Base-by-base conservation (phyloP, 1,140 invertebrate species). In the Lucilia cuprina region DNA sequence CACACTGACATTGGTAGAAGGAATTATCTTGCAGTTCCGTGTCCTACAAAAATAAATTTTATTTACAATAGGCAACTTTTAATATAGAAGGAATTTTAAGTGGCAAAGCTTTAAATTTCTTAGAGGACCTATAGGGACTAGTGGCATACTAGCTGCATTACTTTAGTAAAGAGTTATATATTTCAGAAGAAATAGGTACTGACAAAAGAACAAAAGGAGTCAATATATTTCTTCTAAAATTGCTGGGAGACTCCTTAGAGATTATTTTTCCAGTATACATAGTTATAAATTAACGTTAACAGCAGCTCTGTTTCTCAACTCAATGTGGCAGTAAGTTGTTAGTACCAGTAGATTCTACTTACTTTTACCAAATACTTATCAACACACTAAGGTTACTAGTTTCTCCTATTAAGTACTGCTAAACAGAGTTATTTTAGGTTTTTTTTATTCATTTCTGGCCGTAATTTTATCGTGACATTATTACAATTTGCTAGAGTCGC, bases 251-350 rank as follows among this genome's bases (percentile, higher is more conserved):
- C 50, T 41, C 50, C 50, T 55, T 55, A 2, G 50, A n/a, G 12
- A 55, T 55, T 70, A 21, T 21, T 70, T 70, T 70, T 21, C 65
- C 65, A 10, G 17, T n/a, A 70, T 30, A 30, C 25, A 30, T 70
- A 21, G 65, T 70, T 25, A 25, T 70, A 70, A 70, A 70, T 70
- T 70, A 70, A 70, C 65, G 65, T 70, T 70, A 70, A 70, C 65
- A 70, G 65, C 55, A 21, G n/a, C 21, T 60, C n/a, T 2, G 14
- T 60, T 14, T 60, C 0, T 0, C 13, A 14, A n/a, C 14, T 60
- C 41, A 41, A 41, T n/a, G n/a, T 60, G 55, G 55, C n/a, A 60
- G 55, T 60, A n/a, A 60, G 55, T 60, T 60, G 14, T n/a, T 70
- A 25, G 65, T 70, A 21, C 17, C 3, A 21, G 17, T 70, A 21